phyloP scores from a whole-genome alignment of 2,888 invertebrate genomes.

The Ganaspis brasiliensis region DNA sequence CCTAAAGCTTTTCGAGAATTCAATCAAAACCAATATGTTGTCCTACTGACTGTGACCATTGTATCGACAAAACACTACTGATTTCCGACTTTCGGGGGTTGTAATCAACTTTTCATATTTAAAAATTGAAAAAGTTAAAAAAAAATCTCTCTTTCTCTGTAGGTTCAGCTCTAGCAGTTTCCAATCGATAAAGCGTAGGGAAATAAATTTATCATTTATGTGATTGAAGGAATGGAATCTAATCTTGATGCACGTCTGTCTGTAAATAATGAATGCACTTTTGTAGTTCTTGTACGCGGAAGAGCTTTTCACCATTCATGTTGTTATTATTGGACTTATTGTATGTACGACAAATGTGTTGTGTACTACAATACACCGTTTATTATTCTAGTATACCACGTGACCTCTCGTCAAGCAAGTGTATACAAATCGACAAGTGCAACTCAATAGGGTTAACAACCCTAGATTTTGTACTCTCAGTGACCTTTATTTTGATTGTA shows the following conservation, averaged over 20 bases:
- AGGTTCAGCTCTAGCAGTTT: background rate
- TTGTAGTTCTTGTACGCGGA: background rate
- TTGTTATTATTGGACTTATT: background rate
- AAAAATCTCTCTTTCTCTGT: background rate
- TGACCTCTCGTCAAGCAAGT: conserved; percentile 53
- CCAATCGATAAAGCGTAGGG: background rate
- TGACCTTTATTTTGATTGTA: background rate
- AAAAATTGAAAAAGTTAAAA: background rate
- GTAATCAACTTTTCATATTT: conserved; percentile 12
- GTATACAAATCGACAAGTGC: conserved; percentile 48
- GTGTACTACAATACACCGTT: too few relatives aligned
- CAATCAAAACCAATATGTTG: conserved; percentile 59
- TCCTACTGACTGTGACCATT: conserved; percentile 10
- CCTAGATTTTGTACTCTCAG: background rate
- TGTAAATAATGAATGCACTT: background rate
- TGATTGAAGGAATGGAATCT: background rate
- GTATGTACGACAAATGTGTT: background rate
- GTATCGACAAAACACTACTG: conserved; percentile 27
- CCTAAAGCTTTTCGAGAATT: conserved; percentile 52
- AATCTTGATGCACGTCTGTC: conserved; percentile 4
- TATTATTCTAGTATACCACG: conserved; percentile 46
- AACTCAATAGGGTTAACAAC: conserved; percentile 26
- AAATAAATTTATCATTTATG: conserved; percentile 12
- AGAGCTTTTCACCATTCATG: background rate
- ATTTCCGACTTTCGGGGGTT: background rate